Percentiles rank a stretch among this genome's conserved stretches.
These are phyloP conservation scores for Aradophagus sp. DNA, from an alignment of 1,140 invertebrate genomes.

Conservation along the genomic window DNA sequence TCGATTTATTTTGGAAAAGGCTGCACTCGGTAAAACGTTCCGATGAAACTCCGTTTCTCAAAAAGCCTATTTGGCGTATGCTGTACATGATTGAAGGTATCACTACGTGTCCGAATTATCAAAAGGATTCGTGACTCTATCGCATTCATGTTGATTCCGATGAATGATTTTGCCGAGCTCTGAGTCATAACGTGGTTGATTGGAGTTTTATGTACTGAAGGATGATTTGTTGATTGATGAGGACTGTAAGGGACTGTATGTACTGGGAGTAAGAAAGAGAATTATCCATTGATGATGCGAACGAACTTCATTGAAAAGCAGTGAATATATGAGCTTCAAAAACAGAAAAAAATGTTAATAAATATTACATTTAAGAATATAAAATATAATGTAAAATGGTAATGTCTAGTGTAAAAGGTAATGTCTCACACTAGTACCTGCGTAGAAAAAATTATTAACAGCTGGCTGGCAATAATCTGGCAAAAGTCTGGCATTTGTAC, in stretches of 20 bases:
- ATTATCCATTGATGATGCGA: conserved; percentile 46
- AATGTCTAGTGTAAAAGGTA: too few species aligned
- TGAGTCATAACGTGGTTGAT: conserved; percentile 56
- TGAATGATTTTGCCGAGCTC: conserved; percentile 52
- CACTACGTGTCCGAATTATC: conserved; percentile 54
- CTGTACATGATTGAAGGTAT: conserved; percentile 53
- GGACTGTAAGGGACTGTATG: conserved; percentile 49
- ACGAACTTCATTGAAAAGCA: conserved; percentile 49
- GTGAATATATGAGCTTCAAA: too few species aligned
- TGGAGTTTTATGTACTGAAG: conserved; percentile 48
- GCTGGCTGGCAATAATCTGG: too few species aligned
- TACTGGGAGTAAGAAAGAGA: conserved; percentile 48
- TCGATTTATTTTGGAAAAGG: conserved; percentile 56
- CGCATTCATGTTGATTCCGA: conserved; percentile 54
- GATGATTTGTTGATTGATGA: conserved; percentile 54
- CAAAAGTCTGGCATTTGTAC: too few species aligned
- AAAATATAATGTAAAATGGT: too few species aligned
- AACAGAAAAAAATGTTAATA: too few species aligned
- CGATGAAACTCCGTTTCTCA: conserved; percentile 32
- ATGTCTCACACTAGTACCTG: too few species aligned
- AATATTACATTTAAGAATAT: too few species aligned
- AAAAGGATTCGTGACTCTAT: conserved; percentile 54
- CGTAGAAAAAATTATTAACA: too few species aligned
- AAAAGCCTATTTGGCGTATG: conserved; percentile 51
- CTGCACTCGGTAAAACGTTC: conserved; percentile 43